Percentiles rank a stretch among this genome's conserved stretches.
These are phyloP conservation scores for Palythoa heliodiscus DNA, from an alignment of 92 coral and sea anemone species.

Conservation along the genomic window DNA sequence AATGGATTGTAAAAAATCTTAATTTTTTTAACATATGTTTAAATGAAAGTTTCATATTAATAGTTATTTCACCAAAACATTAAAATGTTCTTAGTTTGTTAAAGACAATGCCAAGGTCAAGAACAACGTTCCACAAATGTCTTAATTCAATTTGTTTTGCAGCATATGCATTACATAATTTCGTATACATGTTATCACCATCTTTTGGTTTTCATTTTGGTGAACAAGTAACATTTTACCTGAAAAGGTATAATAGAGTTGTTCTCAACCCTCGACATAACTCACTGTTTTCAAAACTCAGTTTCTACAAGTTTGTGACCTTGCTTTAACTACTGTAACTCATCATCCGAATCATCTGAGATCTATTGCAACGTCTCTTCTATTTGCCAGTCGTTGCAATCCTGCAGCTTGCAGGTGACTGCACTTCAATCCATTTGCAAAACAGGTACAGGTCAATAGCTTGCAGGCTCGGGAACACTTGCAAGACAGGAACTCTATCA, in stretches of 20 bases:
- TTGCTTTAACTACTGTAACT: background rate
- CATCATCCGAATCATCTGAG: slow-evolving; percentile 50
- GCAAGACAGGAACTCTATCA: slow-evolving; percentile 37
- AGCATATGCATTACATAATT: background rate
- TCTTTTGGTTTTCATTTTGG: slow-evolving; percentile 1
- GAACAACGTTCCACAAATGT: background rate
- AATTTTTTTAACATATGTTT: background rate
- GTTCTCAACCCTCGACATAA: background rate
- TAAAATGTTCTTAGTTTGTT: background rate
- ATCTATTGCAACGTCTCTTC: slow-evolving; percentile 16
- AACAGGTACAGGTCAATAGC: slow-evolving; percentile 51
- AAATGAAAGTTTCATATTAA: background rate
- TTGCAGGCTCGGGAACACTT: slow-evolving; percentile 35
- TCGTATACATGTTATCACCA: background rate
- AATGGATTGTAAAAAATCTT: background rate
- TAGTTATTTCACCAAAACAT: background rate
- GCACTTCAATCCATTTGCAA: slow-evolving; percentile 57
- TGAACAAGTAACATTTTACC: background rate
- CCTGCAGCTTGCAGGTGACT: slow-evolving; percentile 51
- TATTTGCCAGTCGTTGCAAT: slow-evolving; percentile 48
- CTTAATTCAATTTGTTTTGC: background rate
- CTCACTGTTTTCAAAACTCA: background rate
- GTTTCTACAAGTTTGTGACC: slow-evolving; percentile 2
- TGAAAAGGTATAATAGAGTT: background rate
- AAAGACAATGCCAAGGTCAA: background rate